These are phyloP conservation scores for Thysanoteuthis rhombus DNA, from an alignment of 2,888 invertebrate species.

Conservation along the genomic window DNA sequence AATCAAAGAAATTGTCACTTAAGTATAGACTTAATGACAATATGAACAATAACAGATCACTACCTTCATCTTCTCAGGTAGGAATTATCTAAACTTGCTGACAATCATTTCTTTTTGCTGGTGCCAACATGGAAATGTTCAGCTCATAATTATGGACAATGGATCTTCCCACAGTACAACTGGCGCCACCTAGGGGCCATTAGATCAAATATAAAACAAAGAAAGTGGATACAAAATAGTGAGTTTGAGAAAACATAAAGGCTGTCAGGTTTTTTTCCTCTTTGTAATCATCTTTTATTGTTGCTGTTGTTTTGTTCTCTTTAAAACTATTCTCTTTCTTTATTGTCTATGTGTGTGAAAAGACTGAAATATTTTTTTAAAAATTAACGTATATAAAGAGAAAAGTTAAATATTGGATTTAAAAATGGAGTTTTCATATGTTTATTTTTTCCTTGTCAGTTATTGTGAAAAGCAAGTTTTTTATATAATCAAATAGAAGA, in stretches of 20 bases:
- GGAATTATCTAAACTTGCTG: neutral
- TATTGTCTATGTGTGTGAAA: too few relatives aligned
- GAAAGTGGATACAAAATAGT: neutral
- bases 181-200: slow-evolving; percentile 12
- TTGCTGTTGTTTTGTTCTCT: neutral
- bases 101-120: neutral
- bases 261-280: neutral
- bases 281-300: neutral
- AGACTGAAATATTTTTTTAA: too few relatives aligned
- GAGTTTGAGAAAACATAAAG: neutral
- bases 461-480: too few relatives aligned
- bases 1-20: neutral
- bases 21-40: neutral
- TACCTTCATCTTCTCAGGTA: neutral
- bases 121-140: neutral
- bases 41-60: neutral
- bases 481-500: too few relatives aligned
- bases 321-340: too few relatives aligned
- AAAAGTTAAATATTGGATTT: too few relatives aligned
- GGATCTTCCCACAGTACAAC: slow-evolving; percentile 12
- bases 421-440: too few relatives aligned
- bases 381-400: too few relatives aligned
- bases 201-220: neutral
- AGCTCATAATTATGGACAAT: neutral
- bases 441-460: too few relatives aligned